A percentile compares a stretch with the other conserved stretches of the same genome.
Conservation (phyloP, 2,888 invertebrate species). For the Aplocera efformata region DNA sequence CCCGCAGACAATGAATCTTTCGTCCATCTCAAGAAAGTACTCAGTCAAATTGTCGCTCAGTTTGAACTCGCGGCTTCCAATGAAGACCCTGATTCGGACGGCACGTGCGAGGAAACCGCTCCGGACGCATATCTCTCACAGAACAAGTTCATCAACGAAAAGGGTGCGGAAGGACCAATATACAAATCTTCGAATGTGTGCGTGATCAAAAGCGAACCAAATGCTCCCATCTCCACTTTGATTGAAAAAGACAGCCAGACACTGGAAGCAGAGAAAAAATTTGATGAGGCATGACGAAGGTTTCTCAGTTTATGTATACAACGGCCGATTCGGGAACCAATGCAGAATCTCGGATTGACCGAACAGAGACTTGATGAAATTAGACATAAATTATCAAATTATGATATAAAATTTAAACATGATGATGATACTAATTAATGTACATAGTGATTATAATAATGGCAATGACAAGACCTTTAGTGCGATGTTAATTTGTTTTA, state of each 20-base stretch:
- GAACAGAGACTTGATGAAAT: conserved; percentile 16
- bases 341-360: conserved; percentile 4
- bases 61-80: conserved; percentile 56
- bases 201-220: conserved; percentile 14
- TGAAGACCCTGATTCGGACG: conserved; percentile 38
- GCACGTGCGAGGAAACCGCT: conserved; percentile 29
- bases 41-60: conserved; percentile 61
- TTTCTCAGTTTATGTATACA: conserved; percentile 3
- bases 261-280: neutral
- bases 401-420: conserved; percentile 7
- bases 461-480: no score
- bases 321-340: conserved; percentile 5
- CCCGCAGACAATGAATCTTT: conserved; percentile 52
- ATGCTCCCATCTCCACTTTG: conserved; percentile 4
- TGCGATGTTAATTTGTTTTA: no score
- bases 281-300: conserved; percentile 26
- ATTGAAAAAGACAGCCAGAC: conserved; percentile 9
- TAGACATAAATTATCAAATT: conserved; percentile 7
- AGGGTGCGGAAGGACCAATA: conserved; percentile 15
- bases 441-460: neutral
- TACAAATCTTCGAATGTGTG: conserved; percentile 12
- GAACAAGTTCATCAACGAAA: conserved; percentile 35
- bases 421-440: conserved; percentile 1
- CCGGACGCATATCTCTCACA: conserved; percentile 31
- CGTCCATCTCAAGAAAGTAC: conserved; percentile 69